A percentile compares a stretch with the other conserved stretches of the same genome.
These are phyloP conservation scores for Taeniopygia guttata DNA, from an alignment of 2,797 vertebrate genomes.

Conservation along the genomic window DNA sequence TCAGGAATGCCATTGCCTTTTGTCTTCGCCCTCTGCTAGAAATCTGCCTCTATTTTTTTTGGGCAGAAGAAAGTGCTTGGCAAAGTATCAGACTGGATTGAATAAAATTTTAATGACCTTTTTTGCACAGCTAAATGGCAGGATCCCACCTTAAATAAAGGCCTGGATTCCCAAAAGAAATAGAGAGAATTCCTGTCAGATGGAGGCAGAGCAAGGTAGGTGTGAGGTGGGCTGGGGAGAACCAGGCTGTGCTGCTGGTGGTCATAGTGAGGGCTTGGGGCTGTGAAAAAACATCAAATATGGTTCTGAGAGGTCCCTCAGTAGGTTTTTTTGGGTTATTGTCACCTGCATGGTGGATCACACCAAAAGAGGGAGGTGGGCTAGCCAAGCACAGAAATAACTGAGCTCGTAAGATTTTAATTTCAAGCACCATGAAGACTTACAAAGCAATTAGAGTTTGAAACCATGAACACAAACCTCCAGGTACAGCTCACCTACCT, in stretches of 20 bases:
- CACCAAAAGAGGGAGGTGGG: neutral
- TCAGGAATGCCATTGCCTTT: conserved; percentile 17
- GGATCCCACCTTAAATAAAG: neutral
- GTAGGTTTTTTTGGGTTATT: neutral
- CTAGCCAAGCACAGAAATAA: neutral
- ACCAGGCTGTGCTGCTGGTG: neutral
- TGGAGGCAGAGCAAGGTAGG: neutral
- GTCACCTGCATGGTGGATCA: neutral
- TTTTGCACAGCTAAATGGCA: neutral
- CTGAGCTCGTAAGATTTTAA: neutral
- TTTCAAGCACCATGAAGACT: neutral
- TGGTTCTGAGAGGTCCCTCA: neutral
- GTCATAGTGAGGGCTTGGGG: neutral
- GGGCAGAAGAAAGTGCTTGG: neutral
- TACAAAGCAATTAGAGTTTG: neutral
- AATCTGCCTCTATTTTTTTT: neutral
- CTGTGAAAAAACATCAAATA: neutral
- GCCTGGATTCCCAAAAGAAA: neutral
- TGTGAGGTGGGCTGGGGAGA: neutral
- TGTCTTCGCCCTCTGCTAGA: neutral
- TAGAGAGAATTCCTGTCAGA: neutral
- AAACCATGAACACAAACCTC: neutral
- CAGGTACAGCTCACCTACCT: neutral
- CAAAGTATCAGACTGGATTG: neutral
- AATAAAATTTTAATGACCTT: neutral